These are phyloP conservation scores for Drosophila algonquin DNA, from an alignment of 2,888 invertebrate species.

Conservation along the genomic window DNA sequence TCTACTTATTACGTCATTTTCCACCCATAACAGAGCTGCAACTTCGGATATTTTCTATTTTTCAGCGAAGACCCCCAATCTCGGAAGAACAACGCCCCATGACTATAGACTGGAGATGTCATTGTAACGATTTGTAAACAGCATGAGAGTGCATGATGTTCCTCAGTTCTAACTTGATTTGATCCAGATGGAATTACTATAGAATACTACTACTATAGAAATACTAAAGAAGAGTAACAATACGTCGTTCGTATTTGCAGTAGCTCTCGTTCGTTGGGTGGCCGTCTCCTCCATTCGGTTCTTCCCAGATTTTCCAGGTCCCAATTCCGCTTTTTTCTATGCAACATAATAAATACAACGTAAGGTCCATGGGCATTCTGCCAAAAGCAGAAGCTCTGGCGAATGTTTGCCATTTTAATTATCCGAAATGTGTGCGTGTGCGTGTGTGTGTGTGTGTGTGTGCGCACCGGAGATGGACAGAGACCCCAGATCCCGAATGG, in stretches of 20 bases:
- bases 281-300: background rate
- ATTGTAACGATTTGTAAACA: too few relatives aligned
- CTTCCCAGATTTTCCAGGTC: background rate
- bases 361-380: background rate
- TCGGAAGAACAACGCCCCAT: too few relatives aligned
- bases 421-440: constrained; percentile 60
- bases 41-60: background rate
- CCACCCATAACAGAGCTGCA: background rate
- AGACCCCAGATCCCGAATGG: background rate
- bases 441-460: constrained; percentile 20
- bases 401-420: constrained; percentile 66
- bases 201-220: too few relatives aligned
- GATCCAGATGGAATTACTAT: too few relatives aligned
- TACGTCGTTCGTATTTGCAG: background rate
- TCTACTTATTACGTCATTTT: constrained; percentile 14
- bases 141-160: background rate
- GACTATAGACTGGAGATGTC: background rate
- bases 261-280: background rate
- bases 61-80: too few relatives aligned
- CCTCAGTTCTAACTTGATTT: too few relatives aligned
- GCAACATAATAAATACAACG: background rate
- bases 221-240: too few relatives aligned
- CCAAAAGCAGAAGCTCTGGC: constrained; percentile 15
- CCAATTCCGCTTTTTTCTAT: background rate
- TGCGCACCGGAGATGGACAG: constrained; percentile 13